Evolutionary conservation across 2,113 vertebrate species (phyloP), one percentile per base, ranked within the genome.

Genomic region (Euleptes europaea): DNA sequence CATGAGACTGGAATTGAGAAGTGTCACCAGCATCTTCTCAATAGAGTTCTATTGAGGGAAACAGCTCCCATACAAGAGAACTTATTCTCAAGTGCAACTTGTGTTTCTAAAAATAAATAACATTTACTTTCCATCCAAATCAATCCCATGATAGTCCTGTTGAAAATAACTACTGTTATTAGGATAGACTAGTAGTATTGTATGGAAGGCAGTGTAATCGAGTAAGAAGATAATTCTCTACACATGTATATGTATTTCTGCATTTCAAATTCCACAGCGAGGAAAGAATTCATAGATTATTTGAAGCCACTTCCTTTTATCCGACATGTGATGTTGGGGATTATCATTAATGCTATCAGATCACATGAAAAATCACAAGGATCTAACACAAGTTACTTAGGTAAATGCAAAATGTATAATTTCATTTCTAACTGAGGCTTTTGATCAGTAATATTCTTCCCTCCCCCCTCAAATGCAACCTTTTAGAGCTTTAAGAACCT

Each of bases 331-430:
- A 91, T 63, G 23, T 63, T 26, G 60, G 74, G 83, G 90, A 91
- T 92, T 94, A 94, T 88, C 78, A 86, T 91, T 88, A 88, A 90
- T 92, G 87, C 87, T 90, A 74, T 90, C 3, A 0, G 35, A 70
- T 93, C 89, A 88, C 84, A 51, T 89, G 89, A 92, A 90, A 60
- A 72, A 90, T 92, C 92, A 94, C 88, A 89, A 89, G 92, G 78
- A 85, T 88, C 86, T 91, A 90, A 90, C 77, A 79, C 81, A 91
- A 91, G 80, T 81, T 88, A 86, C 31, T 77, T 87, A 80, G n/a
- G 80, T 73, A 70, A 88, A 90, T 88, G 86, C 78, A 87, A 44
- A 60, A 79, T 77, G 57, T 19, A 84, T 70, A 73, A 73, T 85
- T 89, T 87, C 71, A 35, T 66, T 74, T 88, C 85, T 77, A 57